Evolutionary conservation across 2,888 invertebrate species (phyloP).

Genomic region (Nasonia oneida): DNA sequence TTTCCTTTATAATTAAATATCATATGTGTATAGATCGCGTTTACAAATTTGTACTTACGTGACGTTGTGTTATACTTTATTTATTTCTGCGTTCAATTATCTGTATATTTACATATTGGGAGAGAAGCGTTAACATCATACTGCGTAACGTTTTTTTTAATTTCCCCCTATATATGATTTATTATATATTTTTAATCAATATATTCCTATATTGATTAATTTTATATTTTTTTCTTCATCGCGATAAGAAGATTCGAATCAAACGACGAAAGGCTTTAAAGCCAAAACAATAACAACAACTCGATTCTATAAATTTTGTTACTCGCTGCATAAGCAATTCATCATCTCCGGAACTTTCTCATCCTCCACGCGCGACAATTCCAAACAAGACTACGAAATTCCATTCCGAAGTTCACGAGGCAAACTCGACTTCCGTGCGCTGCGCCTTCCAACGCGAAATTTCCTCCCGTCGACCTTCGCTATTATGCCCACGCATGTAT

Average conservation of each 20-base stretch:
- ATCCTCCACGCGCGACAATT: constrained; percentile 15
- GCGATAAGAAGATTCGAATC: no score
- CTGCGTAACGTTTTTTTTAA: no score
- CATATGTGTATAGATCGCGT: constrained; percentile 34
- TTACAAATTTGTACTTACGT: constrained; percentile 57
- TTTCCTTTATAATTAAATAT: constrained; percentile 21
- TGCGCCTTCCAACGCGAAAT: constrained; percentile 1
- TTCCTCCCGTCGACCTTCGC: not conserved
- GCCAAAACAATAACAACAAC: not conserved
- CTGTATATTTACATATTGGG: not conserved
- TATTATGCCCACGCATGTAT: not conserved
- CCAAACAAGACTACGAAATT: constrained; percentile 6
- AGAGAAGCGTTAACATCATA: not conserved
- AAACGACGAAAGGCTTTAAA: not conserved
- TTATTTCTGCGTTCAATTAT: constrained; percentile 5
- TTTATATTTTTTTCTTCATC: no score
- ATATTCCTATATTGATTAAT: no score
- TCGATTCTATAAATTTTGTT: not conserved
- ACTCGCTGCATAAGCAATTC: not conserved
- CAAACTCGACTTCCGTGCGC: not conserved
- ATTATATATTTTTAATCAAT: no score
- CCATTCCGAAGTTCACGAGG: not conserved
- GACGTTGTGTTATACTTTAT: constrained; percentile 19
- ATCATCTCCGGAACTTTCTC: constrained; percentile 13
- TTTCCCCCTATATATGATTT: no score